A percentile compares a stretch with the other conserved stretches of the same genome.
Evolutionary conservation across 2,113 vertebrate species (phyloP).

Genomic region (Microcebus jonahi): DNA sequence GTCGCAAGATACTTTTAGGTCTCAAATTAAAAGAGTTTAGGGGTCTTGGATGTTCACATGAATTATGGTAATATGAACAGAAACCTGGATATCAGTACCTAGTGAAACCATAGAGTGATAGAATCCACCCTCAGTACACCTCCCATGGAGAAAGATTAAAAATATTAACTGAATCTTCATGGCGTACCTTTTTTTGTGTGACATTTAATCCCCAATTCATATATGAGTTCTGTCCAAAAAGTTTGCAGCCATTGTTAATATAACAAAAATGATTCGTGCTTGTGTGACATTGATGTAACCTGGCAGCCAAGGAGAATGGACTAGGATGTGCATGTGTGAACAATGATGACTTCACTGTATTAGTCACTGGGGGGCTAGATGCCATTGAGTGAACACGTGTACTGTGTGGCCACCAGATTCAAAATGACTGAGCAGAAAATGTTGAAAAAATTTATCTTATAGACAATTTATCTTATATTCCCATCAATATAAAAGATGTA

Average conservation of each 20-base stretch:
- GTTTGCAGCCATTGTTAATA: no score
- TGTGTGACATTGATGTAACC: no score
- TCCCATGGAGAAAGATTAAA: not conserved
- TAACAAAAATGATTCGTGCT: no score
- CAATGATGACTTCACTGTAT: no score
- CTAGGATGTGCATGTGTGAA: no score
- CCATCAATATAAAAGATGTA: not conserved
- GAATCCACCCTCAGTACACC: not conserved
- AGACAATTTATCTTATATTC: not conserved
- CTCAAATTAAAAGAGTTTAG: not conserved
- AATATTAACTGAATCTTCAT: not conserved
- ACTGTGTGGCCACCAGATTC: no score
- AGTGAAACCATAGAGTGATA: not conserved
- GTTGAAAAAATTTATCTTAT: no score
- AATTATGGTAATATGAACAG: not conserved
- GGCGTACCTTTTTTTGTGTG: not conserved
- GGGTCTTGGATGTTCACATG: not conserved
- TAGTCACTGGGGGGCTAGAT: no score
- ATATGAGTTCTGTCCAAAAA: no score
- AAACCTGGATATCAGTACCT: not conserved
- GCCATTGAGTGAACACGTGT: no score
- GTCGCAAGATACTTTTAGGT: not conserved
- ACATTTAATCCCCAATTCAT: not conserved
- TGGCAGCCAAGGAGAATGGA: no score
- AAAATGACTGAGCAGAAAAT: no score